Base-by-base conservation (phyloP, 64 coral and sea anemone species). In the Stichodactyla helianthus region DNA sequence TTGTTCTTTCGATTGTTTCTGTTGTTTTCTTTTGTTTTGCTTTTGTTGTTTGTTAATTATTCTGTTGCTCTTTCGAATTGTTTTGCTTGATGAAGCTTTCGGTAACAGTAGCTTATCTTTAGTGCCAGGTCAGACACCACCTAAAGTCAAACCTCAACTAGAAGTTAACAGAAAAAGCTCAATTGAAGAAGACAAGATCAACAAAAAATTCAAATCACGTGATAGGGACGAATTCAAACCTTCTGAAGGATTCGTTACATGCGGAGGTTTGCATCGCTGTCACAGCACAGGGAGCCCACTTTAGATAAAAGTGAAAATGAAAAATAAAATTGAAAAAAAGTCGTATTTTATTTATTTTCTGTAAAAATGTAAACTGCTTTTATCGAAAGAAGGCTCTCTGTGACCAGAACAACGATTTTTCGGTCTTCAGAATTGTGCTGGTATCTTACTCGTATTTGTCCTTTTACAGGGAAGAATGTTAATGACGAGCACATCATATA, bases 401-500 rank as follows among this genome's bases (percentile, higher is more conserved):
- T 59, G 10, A 12, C 4, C 15, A 16, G 19, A 22, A n/a, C 0
- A 65, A 65, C 0, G 18, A 2, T 65, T 22, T 65, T 20, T 65
- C 22, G 0, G 19, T 65, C 5, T 6, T 65, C 0, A 65, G 5
- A n/a, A 44, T 44, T 44, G 35, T 44, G 2, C 35, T 44, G 35
- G 35, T 44, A 44, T 44, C 9, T 65, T 22, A n/a, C 18, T 22
- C 19, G 20, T n/a, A n/a, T 65, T 18, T 78, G 15, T 53, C 2
- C 54, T 54, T 6, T 84, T 35, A 31, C 61, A 84, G 83, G 59
- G 12, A 84, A 84, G 56, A 84, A 84, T 25, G 11, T 55, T 8
- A 20, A n/a, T 57, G 83, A 56, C 27, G 18, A 84, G 4, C 83
- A 84, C 83, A 62, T 84, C 8, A 60, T 84, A 35, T 84, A 84